These are phyloP conservation scores for Intellagama lesueurii DNA, from an alignment of 2,797 vertebrate species.

Conservation along the genomic window DNA sequence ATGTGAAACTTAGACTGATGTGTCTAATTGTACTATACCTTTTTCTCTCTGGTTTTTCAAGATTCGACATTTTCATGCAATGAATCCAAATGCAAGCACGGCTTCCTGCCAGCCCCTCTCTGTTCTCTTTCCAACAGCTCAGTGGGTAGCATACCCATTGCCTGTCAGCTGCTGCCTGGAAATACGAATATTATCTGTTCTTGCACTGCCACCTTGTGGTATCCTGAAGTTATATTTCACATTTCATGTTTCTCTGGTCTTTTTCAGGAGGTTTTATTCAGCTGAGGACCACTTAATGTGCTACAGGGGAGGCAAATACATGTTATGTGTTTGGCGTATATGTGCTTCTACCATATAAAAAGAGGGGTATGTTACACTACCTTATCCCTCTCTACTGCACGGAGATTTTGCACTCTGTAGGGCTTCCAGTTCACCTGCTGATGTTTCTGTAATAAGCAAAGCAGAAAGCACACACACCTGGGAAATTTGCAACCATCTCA, in stretches of 20 bases:
- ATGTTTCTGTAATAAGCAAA: too few species aligned
- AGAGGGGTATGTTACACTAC: too few species aligned
- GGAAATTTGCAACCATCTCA: neutral
- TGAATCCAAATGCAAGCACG: neutral
- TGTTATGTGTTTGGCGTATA: neutral
- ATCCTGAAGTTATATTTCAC: neutral
- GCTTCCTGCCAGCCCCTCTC: neutral
- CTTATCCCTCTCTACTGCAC: too few species aligned
- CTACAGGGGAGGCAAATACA: neutral
- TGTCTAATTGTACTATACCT: neutral
- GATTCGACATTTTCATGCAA: neutral
- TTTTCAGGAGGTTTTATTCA: neutral
- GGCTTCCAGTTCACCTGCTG: too few species aligned
- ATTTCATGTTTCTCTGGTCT: neutral
- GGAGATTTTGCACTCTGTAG: too few species aligned
- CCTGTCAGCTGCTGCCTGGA: neutral
- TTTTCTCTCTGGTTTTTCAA: neutral
- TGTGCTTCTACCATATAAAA: too few species aligned
- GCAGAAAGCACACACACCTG: too few species aligned
- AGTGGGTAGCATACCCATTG: neutral
- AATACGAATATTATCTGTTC: neutral
- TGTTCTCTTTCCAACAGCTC: neutral
- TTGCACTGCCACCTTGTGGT: constrained; percentile 21
- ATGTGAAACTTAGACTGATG: neutral
- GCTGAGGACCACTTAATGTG: neutral